Conservation (phyloP, 2,113 vertebrate species). For the Pseudorhombus dupliciocellatus region DNA sequence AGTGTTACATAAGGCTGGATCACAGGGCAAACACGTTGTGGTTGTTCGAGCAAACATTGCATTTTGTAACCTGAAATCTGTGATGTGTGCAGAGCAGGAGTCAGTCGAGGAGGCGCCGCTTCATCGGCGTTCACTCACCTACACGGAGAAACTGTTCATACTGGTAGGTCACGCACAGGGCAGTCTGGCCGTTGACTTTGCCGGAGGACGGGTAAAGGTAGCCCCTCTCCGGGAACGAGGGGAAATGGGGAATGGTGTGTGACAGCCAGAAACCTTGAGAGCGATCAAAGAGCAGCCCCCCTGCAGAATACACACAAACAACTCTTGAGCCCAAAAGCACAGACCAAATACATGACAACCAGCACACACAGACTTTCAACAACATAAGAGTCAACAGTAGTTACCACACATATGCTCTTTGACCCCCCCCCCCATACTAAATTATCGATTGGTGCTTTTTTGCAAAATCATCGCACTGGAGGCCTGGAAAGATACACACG, state of each 20-base stretch:
- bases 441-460: conserved; percentile 26
- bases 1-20: not conserved
- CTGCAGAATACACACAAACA: conserved; percentile 73
- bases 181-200: conserved; percentile 83
- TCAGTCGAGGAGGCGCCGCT: conserved; percentile 11
- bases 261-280: conserved; percentile 91
- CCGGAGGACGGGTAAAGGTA: conserved; percentile 87
- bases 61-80: conserved; percentile 6
- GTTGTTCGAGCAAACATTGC: conserved; percentile 4
- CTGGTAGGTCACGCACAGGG: conserved; percentile 87
- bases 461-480: conserved; percentile 11
- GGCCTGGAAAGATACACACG: not conserved
- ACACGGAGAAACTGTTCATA: conserved; percentile 85
- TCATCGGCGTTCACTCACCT: conserved; percentile 74
- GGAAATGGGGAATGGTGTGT: conserved; percentile 91
- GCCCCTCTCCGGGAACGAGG: conserved; percentile 84
- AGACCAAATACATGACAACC: not conserved
- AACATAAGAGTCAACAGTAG: conserved; percentile 49
- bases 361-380: conserved; percentile 9
- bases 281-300: conserved; percentile 86
- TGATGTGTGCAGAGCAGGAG: not conserved
- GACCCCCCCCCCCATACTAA: conserved; percentile 32
- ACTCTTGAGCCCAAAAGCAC: not conserved
- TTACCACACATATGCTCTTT: conserved; percentile 70
- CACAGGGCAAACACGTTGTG: conserved; percentile 1